Conservation (phyloP, 1,140 invertebrate species). For the Doryteuthis pealeii region DNA sequence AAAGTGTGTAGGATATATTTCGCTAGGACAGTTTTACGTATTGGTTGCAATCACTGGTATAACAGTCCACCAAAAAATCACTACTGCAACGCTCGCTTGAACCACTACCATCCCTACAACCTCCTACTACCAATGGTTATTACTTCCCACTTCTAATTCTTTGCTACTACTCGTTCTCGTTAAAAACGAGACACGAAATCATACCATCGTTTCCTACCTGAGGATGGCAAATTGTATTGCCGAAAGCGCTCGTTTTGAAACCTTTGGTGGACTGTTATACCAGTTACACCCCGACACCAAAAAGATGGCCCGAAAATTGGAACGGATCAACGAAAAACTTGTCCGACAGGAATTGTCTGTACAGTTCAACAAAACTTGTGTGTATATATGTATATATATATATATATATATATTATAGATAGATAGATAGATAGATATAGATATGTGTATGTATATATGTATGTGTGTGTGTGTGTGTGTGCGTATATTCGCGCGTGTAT, state of each 20-base stretch:
- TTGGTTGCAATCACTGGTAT: too few species aligned
- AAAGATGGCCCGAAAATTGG: background rate
- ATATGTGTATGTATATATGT: background rate
- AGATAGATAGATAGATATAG: background rate
- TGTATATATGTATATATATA: slow-evolving; percentile 4
- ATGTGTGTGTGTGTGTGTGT: background rate
- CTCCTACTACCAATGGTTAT: background rate
- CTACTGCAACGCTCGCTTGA: too few species aligned
- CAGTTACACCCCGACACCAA: background rate
- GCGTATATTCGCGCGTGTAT: background rate
- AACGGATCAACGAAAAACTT: background rate
- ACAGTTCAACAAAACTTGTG: background rate
- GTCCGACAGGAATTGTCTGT: background rate
- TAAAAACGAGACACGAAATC: too few species aligned
- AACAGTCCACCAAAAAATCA: too few species aligned
- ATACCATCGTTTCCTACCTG: too few species aligned
- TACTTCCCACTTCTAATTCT: too few species aligned
- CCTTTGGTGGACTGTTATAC: background rate
- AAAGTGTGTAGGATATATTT: too few species aligned
- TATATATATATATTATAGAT: slow-evolving; percentile 1
- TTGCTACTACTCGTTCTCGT: too few species aligned
- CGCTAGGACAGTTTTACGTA: too few species aligned
- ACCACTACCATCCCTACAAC: too few species aligned
- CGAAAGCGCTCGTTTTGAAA: too few species aligned
- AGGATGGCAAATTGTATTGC: too few species aligned